Evolutionary conservation across 2,113 vertebrate species (phyloP), one percentile per base, ranked within the genome.

Genomic region (Rutilus rutilus): DNA sequence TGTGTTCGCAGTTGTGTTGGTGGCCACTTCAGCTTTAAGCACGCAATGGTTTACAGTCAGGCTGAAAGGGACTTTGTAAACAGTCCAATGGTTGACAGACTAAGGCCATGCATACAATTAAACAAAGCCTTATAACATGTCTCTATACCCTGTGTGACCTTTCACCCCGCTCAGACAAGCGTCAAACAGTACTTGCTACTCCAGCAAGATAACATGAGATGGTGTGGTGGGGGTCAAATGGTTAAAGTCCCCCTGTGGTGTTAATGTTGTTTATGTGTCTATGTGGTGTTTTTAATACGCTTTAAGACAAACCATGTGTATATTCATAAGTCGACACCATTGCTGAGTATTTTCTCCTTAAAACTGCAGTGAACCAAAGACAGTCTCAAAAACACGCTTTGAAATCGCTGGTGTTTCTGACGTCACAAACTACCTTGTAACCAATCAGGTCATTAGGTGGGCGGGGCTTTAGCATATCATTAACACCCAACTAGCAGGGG

Each of bases 61-160:
- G 45, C 42, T 60, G 69, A 57, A 73, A 65, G 73, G 27, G 60
- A 60, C 39, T 39, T 27, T 86, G 71, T 79, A 83, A 21, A 85
- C 50, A 75, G 50, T 73, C 27, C 75, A 82, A 27, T 73, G 85
- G 89, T 87, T 90, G 25, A 87, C 52, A 50, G 30, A 79, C 64
- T 79, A 78, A 91, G 84, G 82, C 36, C 50, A 86, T 67, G 86
- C 87, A 92, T 78, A 87, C 86, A 87, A 82, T 88, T 79, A 82
- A 64, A 92, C 89, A 90, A 69, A 77, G 59, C 42, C 76, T 78
- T 85, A 85, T 91, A 83, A 87, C 86, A 87, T 92, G 92, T 89
- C 81, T 87, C 83, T 84, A 89, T 92, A 93, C 89, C 83, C 90
- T 84, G 59, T 79, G 45, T 36, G 84, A 83, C 77, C 33, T 71